phyloP scores from a whole-genome alignment of 2,888 invertebrate species.

The Eupithecia dodoneata region DNA sequence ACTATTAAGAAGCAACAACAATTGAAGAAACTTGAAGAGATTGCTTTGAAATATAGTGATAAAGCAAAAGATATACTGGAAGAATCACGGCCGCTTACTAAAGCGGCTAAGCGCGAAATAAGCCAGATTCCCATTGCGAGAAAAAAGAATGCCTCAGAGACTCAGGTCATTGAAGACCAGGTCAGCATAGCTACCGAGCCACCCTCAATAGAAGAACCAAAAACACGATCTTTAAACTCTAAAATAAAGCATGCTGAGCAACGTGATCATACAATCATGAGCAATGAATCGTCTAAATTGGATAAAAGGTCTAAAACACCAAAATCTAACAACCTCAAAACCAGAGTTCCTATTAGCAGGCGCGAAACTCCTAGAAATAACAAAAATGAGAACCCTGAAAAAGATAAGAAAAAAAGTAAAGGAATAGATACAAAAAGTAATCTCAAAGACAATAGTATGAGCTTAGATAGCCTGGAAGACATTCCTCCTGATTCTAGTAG shows the following conservation, averaged over 20 bases:
- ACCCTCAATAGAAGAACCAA: constrained; percentile 21
- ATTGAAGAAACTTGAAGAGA: constrained; percentile 73
- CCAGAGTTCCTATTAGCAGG: constrained; percentile 33
- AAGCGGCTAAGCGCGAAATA: constrained; percentile 49
- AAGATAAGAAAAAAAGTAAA: constrained; percentile 42
- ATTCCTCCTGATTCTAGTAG: constrained; percentile 47
- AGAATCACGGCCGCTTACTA: constrained; percentile 43
- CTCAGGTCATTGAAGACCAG: constrained; percentile 25
- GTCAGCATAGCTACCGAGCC: constrained; percentile 11
- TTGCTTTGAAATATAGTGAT: constrained; percentile 69
- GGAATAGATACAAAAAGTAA: constrained; percentile 44
- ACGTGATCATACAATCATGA: constrained; percentile 7
- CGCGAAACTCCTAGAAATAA: constrained; percentile 38
- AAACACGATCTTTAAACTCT: constrained; percentile 11
- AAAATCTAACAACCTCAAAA: constrained; percentile 38
- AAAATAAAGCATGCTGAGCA: constrained; percentile 31
- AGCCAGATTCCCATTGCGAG: constrained; percentile 69
- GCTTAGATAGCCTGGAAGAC: constrained; percentile 75
- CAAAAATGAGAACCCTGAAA: constrained; percentile 39
- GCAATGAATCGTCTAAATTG: constrained; percentile 16
- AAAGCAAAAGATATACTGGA: constrained; percentile 53
- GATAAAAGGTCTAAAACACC: constrained; percentile 34
- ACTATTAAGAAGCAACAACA: constrained; percentile 68
- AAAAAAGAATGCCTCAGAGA: constrained; percentile 47
- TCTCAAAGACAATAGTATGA: constrained; percentile 70